Evolutionary conservation across 1,140 invertebrate species (phyloP), one percentile per base, ranked within the genome.

Genomic region (Drosophila burlai): DNA sequence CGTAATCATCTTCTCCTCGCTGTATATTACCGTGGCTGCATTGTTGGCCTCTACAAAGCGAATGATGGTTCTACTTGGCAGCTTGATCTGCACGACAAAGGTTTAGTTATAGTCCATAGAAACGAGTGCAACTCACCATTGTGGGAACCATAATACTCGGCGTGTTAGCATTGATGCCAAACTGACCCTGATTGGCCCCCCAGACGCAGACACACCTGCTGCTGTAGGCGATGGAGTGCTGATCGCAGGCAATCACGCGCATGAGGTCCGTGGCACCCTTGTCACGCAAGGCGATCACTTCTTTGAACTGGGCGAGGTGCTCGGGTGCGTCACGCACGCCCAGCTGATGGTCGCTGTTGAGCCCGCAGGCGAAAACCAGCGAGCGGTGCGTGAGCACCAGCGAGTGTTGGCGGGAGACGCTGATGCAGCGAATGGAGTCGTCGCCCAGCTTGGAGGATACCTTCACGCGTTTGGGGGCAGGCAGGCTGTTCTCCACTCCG

Each of bases 161-260:
- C 10, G 68, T 78, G 59, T 78, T 80, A 6, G 57, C 24, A 63
- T 65, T 73, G 10, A 90, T 93, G 77, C 96, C 96, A 55, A 97
- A 93, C 92, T 97, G 96, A 29, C 96, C 96, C 65, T 94, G 95
- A 94, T 97, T 96, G 8, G 96, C 93, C 36, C 96, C 96, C 94
- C 95, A 96, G 3, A 96, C 29, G 85, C 81, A 83, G 34, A 96
- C 83, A 57, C 91, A 91, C 57, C 93, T 92, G 18, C 81, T 66
- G 31, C 94, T 94, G 92, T 95, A 96, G 4, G 96, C 94, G 10
- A 96, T 94, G 21, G 96, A 95, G 92, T 97, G 96, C 85, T 95
- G 84, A 95, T 72, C 93, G 49, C 94, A 93, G 18, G 94, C 95
- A 52, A 93, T 91, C 9, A 93, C 91, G 15, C 74, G 66, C 42